phyloP scores from a whole-genome alignment of 2,888 invertebrate genomes.

The Leptopilina myrica region DNA sequence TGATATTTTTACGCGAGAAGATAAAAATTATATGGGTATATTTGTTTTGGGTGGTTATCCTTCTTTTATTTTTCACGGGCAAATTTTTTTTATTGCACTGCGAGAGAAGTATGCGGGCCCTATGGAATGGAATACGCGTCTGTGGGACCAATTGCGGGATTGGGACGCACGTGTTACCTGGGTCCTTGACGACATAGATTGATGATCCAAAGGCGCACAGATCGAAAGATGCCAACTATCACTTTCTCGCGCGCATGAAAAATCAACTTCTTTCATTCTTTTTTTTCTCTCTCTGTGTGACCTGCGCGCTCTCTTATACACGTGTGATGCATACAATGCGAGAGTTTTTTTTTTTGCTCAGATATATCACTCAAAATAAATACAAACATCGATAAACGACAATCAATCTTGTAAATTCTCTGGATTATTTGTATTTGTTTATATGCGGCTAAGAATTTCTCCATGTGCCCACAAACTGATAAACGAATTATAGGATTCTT shows the following conservation, averaged over 20 bases:
- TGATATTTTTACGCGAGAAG: too few relatives aligned
- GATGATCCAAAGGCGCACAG: conserved; percentile 59
- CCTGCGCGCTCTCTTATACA: too few relatives aligned
- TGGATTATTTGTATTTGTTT: not conserved
- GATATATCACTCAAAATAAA: too few relatives aligned
- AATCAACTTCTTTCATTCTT: not conserved
- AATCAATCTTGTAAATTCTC: not conserved
- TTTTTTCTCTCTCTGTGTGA: too few relatives aligned
- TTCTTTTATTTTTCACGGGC: too few relatives aligned
- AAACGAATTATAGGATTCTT: conserved; percentile 64
- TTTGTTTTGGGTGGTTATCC: too few relatives aligned
- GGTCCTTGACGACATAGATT: conserved; percentile 62
- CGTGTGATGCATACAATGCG: too few relatives aligned
- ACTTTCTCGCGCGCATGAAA: conserved; percentile 47
- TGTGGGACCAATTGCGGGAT: not conserved
- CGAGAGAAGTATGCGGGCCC: not conserved
- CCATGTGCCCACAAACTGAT: conserved; percentile 55
- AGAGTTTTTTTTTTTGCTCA: too few relatives aligned
- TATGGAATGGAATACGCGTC: too few relatives aligned
- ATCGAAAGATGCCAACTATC: conserved; percentile 54
- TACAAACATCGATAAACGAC: too few relatives aligned
- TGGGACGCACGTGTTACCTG: conserved; percentile 25
- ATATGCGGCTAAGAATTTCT: conserved; percentile 31
- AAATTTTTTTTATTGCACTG: not conserved
- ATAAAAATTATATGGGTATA: too few relatives aligned